Evolutionary conservation across 1,140 invertebrate genomes (phyloP).

Genomic region (Lepidurus packardi): DNA sequence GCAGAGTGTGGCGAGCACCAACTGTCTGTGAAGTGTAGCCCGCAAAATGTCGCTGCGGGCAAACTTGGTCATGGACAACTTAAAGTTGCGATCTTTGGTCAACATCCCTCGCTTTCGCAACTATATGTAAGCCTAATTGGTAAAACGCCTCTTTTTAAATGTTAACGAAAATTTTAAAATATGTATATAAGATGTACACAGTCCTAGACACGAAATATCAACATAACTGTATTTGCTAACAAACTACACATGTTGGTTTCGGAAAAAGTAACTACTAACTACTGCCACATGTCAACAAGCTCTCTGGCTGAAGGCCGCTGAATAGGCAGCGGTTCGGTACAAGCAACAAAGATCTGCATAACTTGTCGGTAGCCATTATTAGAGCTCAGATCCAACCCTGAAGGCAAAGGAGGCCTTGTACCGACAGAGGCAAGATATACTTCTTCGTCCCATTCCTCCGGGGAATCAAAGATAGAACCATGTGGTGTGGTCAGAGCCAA

Average conservation of each 20-base stretch:
- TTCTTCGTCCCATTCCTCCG: constrained; percentile 35
- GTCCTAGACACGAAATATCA: too few relatives aligned
- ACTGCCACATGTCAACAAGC: constrained; percentile 36
- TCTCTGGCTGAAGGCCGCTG: constrained; percentile 57
- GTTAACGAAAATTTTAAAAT: too few relatives aligned
- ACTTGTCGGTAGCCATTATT: constrained; percentile 56
- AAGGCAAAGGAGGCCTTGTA: constrained; percentile 60
- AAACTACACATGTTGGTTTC: constrained; percentile 22
- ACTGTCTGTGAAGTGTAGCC: constrained; percentile 15
- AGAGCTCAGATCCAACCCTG: constrained; percentile 49
- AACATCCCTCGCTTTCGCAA: neutral
- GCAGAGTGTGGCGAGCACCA: constrained; percentile 8
- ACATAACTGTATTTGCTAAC: neutral
- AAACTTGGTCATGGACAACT: neutral
- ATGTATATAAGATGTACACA: too few relatives aligned
- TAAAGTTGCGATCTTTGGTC: neutral
- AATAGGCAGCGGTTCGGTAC: constrained; percentile 57
- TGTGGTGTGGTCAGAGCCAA: constrained; percentile 63
- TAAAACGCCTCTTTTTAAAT: too few relatives aligned
- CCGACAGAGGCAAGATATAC: constrained; percentile 39
- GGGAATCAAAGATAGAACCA: constrained; percentile 36
- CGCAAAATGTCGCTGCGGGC: neutral
- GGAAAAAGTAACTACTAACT: constrained; percentile 31
- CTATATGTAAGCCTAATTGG: neutral
- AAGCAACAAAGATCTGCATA: constrained; percentile 62